phyloP scores from a whole-genome alignment of 2,888 invertebrate species.

The Agrotis segetum region DNA sequence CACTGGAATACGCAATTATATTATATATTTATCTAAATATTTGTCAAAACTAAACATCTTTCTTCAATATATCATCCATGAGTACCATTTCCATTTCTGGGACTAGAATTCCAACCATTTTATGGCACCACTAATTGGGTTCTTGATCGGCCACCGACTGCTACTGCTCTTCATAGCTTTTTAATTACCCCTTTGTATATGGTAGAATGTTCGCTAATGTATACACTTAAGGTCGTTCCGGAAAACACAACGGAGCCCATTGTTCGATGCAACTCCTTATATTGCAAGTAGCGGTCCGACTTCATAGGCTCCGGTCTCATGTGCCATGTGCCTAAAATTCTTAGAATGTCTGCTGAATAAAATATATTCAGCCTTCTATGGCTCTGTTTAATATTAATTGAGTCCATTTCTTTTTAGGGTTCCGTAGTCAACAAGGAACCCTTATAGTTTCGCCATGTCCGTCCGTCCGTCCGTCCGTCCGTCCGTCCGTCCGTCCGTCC shows the following conservation, averaged over 20 bases:
- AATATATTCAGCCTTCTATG: conserved; percentile 81
- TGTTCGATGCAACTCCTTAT: conserved; percentile 86
- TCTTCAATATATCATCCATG: conserved; percentile 21
- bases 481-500: too few species aligned
- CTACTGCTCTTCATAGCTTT: conserved; percentile 81
- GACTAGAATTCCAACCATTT: conserved; percentile 63
- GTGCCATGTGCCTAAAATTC: conserved; percentile 83
- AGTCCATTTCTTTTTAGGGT: conserved; percentile 57
- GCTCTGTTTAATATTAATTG: conserved; percentile 77
- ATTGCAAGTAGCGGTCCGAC: conserved; percentile 85
- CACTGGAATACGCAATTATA: conserved; percentile 78
- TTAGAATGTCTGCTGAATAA: conserved; percentile 85
- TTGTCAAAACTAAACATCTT: conserved; percentile 52
- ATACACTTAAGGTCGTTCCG: conserved; percentile 80
- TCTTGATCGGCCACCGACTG: conserved; percentile 68
- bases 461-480: too few species aligned
- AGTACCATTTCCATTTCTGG: conserved; percentile 32
- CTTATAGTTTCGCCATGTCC: too few species aligned
- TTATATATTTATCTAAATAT: conserved; percentile 70
- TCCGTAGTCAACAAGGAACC: too few species aligned
- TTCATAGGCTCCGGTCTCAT: conserved; percentile 79
- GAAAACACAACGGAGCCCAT: conserved; percentile 83
- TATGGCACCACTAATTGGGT: conserved; percentile 75
- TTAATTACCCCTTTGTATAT: conserved; percentile 86
- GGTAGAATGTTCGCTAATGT: conserved; percentile 86